A percentile compares a stretch with the other conserved stretches of the same genome.
These are phyloP conservation scores for Climacteris rufus DNA, from an alignment of 2,113 vertebrate species.

Conservation along the genomic window DNA sequence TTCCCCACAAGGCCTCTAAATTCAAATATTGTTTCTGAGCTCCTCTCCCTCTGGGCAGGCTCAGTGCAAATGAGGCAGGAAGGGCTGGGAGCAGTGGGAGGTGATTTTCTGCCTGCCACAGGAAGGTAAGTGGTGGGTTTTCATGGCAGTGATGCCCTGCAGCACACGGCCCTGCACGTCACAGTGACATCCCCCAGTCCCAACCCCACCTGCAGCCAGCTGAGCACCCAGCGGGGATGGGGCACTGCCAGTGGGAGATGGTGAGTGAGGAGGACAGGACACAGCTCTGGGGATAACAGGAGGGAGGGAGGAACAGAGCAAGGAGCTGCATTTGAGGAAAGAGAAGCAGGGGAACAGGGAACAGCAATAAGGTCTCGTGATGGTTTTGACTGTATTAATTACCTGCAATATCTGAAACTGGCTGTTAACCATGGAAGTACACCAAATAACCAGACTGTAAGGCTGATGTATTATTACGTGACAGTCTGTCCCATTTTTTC, in stretches of 20 bases:
- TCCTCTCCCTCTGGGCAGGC: neutral
- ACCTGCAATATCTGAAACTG: neutral
- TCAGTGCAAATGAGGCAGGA: neutral
- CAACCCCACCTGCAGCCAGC: neutral
- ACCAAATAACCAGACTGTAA: neutral
- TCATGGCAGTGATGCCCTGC: neutral
- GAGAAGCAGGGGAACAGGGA: neutral
- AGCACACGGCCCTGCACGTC: rapidly evolving
- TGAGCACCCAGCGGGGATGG: rapidly evolving
- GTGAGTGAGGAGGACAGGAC: neutral
- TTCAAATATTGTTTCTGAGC: neutral
- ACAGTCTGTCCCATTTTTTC: neutral
- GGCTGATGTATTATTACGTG: neutral
- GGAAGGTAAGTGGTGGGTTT: neutral
- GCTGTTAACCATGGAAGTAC: neutral
- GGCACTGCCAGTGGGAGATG: neutral
- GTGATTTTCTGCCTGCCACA: neutral
- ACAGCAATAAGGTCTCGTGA: rapidly evolving
- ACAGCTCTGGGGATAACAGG: neutral
- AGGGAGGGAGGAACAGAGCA: neutral
- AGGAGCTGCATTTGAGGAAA: neutral
- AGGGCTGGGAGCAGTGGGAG: neutral
- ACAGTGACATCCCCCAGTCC: neutral
- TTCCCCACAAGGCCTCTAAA: neutral
- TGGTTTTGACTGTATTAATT: neutral